A percentile compares a stretch with the other conserved stretches of the same genome.
These are phyloP conservation scores for Schizothorax lantsangensis DNA, from an alignment of 2,797 vertebrate species.

Conservation along the genomic window DNA sequence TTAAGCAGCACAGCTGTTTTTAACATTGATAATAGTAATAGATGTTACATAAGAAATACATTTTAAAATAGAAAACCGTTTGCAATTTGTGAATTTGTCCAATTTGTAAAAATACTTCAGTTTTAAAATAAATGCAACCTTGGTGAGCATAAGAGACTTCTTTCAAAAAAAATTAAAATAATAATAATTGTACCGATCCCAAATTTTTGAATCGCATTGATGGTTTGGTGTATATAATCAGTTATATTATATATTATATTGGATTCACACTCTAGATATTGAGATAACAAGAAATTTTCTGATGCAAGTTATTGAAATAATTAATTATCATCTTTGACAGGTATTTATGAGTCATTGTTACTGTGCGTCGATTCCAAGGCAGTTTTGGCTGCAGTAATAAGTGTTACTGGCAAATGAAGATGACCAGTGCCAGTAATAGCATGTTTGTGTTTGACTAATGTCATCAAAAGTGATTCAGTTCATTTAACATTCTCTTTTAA, in stretches of 20 bases:
- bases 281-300: too few relatives aligned
- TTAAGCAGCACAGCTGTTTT: background rate
- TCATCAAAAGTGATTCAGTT: slow-evolving; percentile 44
- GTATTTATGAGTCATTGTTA: slow-evolving; percentile 33
- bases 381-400: slow-evolving; percentile 6
- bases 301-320: background rate
- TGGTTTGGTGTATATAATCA: background rate
- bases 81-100: too few relatives aligned
- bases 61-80: background rate
- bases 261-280: background rate
- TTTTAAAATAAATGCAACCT: background rate
- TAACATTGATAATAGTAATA: background rate
- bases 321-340: slow-evolving; percentile 17
- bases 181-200: background rate
- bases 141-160: background rate
- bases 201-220: background rate
- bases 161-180: too few relatives aligned
- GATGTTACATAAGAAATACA: background rate
- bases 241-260: background rate
- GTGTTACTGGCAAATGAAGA: slow-evolving; percentile 41
- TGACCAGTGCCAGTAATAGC: slow-evolving; percentile 40
- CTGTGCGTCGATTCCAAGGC: slow-evolving; percentile 28
- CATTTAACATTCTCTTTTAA: slow-evolving; percentile 42
- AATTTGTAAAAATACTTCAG: too few relatives aligned
- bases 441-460: slow-evolving; percentile 53